Base-by-base conservation (phyloP, 2,797 vertebrate species). In the Epinephelus awoara region DNA sequence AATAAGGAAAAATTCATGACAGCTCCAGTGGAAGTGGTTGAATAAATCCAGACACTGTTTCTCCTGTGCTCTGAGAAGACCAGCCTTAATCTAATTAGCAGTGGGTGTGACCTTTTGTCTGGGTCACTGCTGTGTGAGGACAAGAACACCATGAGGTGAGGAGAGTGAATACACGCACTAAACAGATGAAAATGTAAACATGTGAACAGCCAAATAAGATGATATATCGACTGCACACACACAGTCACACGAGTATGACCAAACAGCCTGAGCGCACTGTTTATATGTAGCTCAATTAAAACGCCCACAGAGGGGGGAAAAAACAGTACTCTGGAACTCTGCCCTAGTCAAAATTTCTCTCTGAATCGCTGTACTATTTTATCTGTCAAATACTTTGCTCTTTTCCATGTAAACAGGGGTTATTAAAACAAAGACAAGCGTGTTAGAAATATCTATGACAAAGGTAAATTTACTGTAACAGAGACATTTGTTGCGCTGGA, bases 21-120 rank as follows among this genome's bases (percentile, higher is more conserved):
- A 82, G 58, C 85, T 72, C 17, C 56, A 72, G 55, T 62, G 25
- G 70, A 82, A 63, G 47, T 75, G 68, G 58, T 61, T 56, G 21
- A 85, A 75, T 73, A 74, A 72, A 88, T 77, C 59, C 67, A 73
- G 61, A 79, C 81, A 67, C 46, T 67, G 64, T 84, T 82, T 75
- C 54, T 84, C 58, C 29, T 59, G 1, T 38, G 66, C 65, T 63
- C 38, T 54, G 57, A 67, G 56, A 85, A 80, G 77, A 84, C 72
- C 69, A 56, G 67, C 56, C 61, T 84, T 93, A 89, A 92, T 93
- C 74, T 74, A 92, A 93, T 94, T 90, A 92, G 69, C 76, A 80
- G 70, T 79, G 68, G 63, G 83, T 70, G 85, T 86, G 89, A 93
- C 88, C 89, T 87, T 88, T 74, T 34, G 83, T 89, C 82, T 87